Percentiles rank a stretch among this genome's conserved stretches.
phyloP scores from a whole-genome alignment of 1,140 invertebrate species.

The Polypedilum vanderplanki region DNA sequence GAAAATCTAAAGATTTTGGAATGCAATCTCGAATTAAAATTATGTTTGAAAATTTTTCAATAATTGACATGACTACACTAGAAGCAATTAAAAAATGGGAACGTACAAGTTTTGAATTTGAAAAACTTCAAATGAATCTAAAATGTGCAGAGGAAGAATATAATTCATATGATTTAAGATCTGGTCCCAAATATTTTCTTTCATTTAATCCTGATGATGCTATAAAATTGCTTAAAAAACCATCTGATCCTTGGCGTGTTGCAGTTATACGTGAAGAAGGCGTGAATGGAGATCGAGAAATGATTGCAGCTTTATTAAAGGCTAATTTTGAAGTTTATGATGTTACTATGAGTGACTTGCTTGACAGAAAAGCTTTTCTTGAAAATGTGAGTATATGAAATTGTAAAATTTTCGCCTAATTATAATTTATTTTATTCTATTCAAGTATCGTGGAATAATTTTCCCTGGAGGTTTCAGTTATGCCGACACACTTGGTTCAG shows the following conservation, averaged over 20 bases:
- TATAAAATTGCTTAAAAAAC: conserved; percentile 38
- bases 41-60: conserved; percentile 50
- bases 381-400: conserved; percentile 44
- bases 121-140: conserved; percentile 72
- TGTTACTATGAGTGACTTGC: conserved; percentile 83
- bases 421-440: background rate
- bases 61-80: conserved; percentile 59
- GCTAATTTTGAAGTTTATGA: conserved; percentile 91
- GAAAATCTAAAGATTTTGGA: conserved; percentile 58
- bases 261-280: conserved; percentile 95
- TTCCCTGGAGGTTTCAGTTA: conserved; percentile 98
- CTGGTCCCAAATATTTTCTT: conserved; percentile 57
- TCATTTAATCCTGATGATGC: conserved; percentile 61
- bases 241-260: conserved; percentile 54
- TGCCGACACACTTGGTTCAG: conserved; percentile 93
- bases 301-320: conserved; percentile 86
- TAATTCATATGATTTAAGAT: conserved; percentile 51
- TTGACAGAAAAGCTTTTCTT: conserved; percentile 59
- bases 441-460: conserved; percentile 73
- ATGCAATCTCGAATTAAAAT: conserved; percentile 58
- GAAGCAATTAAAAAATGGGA: conserved; percentile 81
- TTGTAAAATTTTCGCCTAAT: background rate
- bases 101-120: conserved; percentile 87
- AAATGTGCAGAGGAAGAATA: conserved; percentile 75
- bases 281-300: conserved; percentile 93